These are phyloP conservation scores for Theodoxus fluviatilis DNA, from an alignment of 2,888 invertebrate genomes.

Conservation along the genomic window DNA sequence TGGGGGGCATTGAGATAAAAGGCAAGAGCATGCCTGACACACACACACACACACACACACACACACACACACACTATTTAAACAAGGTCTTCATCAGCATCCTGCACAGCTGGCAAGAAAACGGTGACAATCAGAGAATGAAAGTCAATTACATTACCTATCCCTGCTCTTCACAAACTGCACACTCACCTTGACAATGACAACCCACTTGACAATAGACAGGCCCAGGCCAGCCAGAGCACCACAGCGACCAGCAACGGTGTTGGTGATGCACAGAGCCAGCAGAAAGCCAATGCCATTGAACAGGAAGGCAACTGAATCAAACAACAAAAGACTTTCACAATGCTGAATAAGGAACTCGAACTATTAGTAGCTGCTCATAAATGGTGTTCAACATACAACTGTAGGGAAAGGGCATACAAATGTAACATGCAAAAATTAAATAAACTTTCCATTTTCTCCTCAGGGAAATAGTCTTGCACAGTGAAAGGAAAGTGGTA, in stretches of 20 bases:
- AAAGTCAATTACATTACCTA: too few species aligned
- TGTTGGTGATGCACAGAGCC: slow-evolving; percentile 92
- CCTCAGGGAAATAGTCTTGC: too few species aligned
- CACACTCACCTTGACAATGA: slow-evolving; percentile 78
- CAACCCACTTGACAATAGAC: slow-evolving; percentile 92
- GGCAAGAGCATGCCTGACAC: too few species aligned
- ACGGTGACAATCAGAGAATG: too few species aligned
- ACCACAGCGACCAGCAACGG: slow-evolving; percentile 90
- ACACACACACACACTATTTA: too few species aligned
- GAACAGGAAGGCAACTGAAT: slow-evolving; percentile 88
- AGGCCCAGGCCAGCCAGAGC: slow-evolving; percentile 91
- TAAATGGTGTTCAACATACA: neutral
- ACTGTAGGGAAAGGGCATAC: neutral
- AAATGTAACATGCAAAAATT: too few species aligned
- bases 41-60: too few species aligned
- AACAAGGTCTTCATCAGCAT: too few species aligned
- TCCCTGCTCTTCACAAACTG: neutral
- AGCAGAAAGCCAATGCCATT: slow-evolving; percentile 95
- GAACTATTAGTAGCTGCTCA: neutral
- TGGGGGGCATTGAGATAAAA: too few species aligned
- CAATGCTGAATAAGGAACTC: neutral
- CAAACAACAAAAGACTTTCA: neutral
- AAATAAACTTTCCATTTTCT: too few species aligned
- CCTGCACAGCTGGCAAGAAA: too few species aligned
- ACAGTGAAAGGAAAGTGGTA: too few species aligned